These are phyloP conservation scores for Gnathonemus echidnorhynchus DNA, from an alignment of 2,113 vertebrate genomes.

Conservation along the genomic window DNA sequence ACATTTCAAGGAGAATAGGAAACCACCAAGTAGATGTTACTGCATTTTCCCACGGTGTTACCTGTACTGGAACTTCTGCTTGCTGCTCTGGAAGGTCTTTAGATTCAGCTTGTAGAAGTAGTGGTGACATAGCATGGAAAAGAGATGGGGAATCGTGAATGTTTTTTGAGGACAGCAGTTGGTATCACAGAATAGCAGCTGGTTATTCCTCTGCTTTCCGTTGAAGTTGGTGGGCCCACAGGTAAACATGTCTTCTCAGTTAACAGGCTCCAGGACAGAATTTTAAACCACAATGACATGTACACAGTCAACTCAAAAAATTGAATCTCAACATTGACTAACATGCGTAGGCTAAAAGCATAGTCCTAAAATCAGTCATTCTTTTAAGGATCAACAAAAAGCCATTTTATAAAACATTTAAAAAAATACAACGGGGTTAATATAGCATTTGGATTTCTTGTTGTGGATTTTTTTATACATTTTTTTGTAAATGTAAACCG, in stretches of 20 bases:
- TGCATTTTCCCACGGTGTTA: conserved; percentile 26
- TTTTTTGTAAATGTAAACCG: not conserved
- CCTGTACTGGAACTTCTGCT: conserved; percentile 69
- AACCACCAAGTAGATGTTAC: not conserved
- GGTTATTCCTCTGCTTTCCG: not conserved
- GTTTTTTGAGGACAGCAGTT: not conserved
- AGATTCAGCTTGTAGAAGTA: conserved; percentile 58
- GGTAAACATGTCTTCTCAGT: not conserved
- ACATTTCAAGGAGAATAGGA: not conserved
- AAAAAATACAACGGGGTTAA: not conserved
- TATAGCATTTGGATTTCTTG: not conserved
- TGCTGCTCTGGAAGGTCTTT: conserved; percentile 74
- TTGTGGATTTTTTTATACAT: not conserved
- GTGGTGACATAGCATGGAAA: conserved; percentile 9
- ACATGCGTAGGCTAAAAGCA: not conserved
- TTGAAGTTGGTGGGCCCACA: not conserved
- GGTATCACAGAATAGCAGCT: not conserved
- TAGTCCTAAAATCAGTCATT: not conserved
- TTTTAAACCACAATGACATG: not conserved
- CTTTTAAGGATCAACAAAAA: not conserved
- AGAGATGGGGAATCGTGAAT: not conserved
- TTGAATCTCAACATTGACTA: not conserved
- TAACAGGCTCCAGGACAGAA: not conserved
- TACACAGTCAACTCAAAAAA: not conserved
- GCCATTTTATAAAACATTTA: not conserved